Evolutionary conservation across 2,888 invertebrate genomes (phyloP).

Genomic region (Uloborus plumipes): DNA sequence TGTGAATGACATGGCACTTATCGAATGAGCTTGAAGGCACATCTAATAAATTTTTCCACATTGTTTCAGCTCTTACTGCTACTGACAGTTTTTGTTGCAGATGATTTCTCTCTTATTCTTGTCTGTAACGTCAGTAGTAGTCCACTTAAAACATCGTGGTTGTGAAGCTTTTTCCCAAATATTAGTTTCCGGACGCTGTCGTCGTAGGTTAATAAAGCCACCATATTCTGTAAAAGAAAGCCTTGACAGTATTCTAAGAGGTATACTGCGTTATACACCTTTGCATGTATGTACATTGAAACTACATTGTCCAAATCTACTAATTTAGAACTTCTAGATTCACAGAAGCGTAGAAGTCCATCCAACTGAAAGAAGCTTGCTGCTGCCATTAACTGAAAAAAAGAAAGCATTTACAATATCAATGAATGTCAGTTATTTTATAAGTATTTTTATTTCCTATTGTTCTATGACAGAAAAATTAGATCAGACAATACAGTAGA

Average conservation of each 20-base stretch:
- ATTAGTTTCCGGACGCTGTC: slow-evolving; percentile 89
- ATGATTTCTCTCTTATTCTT: slow-evolving; percentile 72
- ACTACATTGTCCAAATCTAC: slow-evolving; percentile 90
- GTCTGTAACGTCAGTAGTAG: slow-evolving; percentile 84
- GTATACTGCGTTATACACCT: slow-evolving; percentile 90
- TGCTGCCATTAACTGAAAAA: slow-evolving; percentile 81
- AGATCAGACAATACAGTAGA: background rate
- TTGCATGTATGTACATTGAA: slow-evolving; percentile 92
- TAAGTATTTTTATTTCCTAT: background rate
- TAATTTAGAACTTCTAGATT: slow-evolving; percentile 85
- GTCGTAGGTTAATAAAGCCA: slow-evolving; percentile 91
- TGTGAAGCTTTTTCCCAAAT: slow-evolving; percentile 89
- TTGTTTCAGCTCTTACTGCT: slow-evolving; percentile 37
- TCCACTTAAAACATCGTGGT: slow-evolving; percentile 89
- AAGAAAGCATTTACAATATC: background rate
- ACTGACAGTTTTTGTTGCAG: slow-evolving; percentile 16
- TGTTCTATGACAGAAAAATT: background rate
- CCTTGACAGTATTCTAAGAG: slow-evolving; percentile 91
- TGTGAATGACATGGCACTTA: too few species aligned
- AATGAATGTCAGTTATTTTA: background rate
- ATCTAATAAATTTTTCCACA: background rate
- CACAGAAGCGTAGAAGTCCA: slow-evolving; percentile 86
- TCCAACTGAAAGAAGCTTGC: slow-evolving; percentile 92
- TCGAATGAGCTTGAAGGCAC: too few species aligned
- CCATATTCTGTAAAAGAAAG: slow-evolving; percentile 91